These are phyloP conservation scores for Sebastes oblongus DNA, from an alignment of 2,797 vertebrate genomes.

Conservation along the genomic window DNA sequence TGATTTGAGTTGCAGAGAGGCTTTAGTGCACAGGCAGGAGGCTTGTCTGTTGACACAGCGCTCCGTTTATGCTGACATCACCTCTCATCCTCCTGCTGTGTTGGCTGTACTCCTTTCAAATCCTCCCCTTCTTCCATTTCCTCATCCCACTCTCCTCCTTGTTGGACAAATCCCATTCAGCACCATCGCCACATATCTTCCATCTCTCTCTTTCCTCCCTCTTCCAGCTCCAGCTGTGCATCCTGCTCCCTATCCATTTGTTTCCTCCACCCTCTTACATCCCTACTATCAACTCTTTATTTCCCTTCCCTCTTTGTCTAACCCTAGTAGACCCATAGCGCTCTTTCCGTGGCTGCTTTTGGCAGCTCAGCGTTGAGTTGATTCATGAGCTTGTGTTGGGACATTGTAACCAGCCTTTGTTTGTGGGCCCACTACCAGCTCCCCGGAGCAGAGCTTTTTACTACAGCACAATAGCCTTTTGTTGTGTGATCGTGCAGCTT, in stretches of 20 bases:
- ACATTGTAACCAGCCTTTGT: slow-evolving; percentile 77
- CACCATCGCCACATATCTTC: slow-evolving; percentile 13
- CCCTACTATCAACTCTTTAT: slow-evolving; percentile 40
- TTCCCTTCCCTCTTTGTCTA: slow-evolving; percentile 20
- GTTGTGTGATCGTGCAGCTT: slow-evolving; percentile 72
- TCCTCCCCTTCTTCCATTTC: slow-evolving; percentile 36
- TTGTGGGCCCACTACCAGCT: slow-evolving; percentile 76
- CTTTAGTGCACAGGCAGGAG: slow-evolving; percentile 29
- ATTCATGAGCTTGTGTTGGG: slow-evolving; percentile 71
- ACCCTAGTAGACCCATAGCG: slow-evolving; percentile 3
- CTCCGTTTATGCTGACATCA: slow-evolving; percentile 55
- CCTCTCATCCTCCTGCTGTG: slow-evolving; percentile 49
- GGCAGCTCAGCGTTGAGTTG: slow-evolving; percentile 53
- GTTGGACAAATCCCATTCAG: slow-evolving; percentile 9
- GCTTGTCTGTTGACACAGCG: slow-evolving; percentile 55
- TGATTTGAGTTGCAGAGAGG: slow-evolving; percentile 20
- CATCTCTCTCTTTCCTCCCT: slow-evolving; percentile 17
- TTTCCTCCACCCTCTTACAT: slow-evolving; percentile 40
- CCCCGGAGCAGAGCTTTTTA: slow-evolving; percentile 68
- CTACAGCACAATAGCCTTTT: slow-evolving; percentile 75
- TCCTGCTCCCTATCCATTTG: slow-evolving; percentile 43
- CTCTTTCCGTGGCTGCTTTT: slow-evolving; percentile 55
- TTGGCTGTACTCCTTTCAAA: slow-evolving; percentile 43
- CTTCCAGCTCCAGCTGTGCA: slow-evolving; percentile 52
- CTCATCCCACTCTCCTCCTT: slow-evolving; percentile 26